phyloP scores from a whole-genome alignment of 2,113 vertebrate genomes.

The Sinosuthora webbiana region DNA sequence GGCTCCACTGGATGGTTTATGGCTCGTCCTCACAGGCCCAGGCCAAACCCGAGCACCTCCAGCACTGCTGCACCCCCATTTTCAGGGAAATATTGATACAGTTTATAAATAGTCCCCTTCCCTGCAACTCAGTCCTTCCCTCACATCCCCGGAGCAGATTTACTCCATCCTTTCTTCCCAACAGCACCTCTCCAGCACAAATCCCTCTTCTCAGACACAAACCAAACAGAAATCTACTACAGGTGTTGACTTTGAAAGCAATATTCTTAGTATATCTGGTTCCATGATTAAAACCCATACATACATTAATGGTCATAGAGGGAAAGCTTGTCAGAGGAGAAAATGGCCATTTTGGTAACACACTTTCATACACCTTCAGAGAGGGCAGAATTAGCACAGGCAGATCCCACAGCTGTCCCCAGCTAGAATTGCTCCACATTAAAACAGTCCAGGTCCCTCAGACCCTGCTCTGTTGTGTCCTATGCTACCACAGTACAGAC shows the following conservation, averaged over 20 bases:
- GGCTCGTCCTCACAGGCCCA: neutral
- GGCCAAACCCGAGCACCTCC: neutral
- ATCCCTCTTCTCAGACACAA: neutral
- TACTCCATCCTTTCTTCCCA: neutral
- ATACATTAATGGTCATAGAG: too few relatives aligned
- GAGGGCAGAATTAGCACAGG: neutral
- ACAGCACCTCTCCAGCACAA: neutral
- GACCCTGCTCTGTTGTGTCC: neutral
- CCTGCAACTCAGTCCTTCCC: neutral
- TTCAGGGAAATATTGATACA: neutral
- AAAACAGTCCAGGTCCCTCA: neutral
- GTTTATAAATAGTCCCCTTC: neutral
- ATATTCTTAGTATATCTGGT: neutral
- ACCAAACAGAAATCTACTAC: neutral
- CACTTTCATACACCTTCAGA: neutral
- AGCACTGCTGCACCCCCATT: neutral
- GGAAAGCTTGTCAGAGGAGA: neutral
- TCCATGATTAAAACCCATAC: too few relatives aligned
- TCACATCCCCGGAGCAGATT: neutral
- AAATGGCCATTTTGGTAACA: neutral
- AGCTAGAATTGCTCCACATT: neutral
- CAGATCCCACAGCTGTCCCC: neutral
- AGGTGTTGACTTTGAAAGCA: neutral
- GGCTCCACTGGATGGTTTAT: fast-evolving
- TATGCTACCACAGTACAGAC: neutral